Conservation (phyloP, 2,888 invertebrate species). For the Philereme vetulata region DNA sequence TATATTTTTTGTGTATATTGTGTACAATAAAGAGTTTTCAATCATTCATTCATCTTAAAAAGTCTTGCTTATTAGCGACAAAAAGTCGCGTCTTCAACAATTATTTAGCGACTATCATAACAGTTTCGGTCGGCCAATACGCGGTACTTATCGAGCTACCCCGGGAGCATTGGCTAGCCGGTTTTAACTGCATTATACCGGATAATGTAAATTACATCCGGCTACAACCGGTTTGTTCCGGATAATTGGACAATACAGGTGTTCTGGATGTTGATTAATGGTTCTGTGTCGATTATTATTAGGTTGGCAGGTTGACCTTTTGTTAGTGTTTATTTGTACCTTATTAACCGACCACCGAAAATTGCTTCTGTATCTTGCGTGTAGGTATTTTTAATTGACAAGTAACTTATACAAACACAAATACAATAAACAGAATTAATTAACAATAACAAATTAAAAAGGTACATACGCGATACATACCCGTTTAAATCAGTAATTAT, state of each 20-base stretch:
- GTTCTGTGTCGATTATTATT: slow-evolving; percentile 1
- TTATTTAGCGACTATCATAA: slow-evolving; percentile 21
- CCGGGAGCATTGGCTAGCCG: slow-evolving; percentile 48
- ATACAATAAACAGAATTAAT: no score
- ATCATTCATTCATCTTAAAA: no score
- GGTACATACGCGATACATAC: no score
- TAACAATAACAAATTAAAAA: no score
- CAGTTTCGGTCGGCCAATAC: slow-evolving; percentile 20
- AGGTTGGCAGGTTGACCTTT: slow-evolving; percentile 12
- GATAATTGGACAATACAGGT: slow-evolving; percentile 25
- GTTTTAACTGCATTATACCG: slow-evolving; percentile 62
- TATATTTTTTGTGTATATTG: no score
- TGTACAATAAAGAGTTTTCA: no score
- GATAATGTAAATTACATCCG: slow-evolving; percentile 63
- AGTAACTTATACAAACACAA: no score
- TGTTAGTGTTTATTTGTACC: no score
- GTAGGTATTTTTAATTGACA: no score
- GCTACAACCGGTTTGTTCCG: slow-evolving; percentile 43
- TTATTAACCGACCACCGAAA: no score
- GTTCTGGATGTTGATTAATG: slow-evolving; percentile 26
- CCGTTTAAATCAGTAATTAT: no score
- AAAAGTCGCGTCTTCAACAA: slow-evolving; percentile 12
- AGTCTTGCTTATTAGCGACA: neutral
- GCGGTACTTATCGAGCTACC: slow-evolving; percentile 33
- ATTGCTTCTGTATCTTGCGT: no score